Evolutionary conservation across 2,113 vertebrate genomes (phyloP), one percentile per base, ranked within the genome.

Genomic region (Genyomyrus donnyi): DNA sequence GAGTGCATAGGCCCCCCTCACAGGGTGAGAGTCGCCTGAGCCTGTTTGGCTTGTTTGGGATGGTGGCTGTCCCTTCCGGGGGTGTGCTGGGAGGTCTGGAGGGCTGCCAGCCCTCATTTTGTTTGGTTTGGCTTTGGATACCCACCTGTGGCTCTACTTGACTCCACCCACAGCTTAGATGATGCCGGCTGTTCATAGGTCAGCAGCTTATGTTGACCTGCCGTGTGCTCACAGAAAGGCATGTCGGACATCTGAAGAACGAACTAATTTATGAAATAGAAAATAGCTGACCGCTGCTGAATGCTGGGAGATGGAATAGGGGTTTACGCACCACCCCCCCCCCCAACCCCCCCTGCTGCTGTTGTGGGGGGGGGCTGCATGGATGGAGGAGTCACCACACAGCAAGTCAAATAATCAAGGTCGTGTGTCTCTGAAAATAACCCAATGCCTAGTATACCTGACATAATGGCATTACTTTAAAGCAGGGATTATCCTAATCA

Each of bases 401-500:
- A 31, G n/a, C 45, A 21, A 86, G 85, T 19, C 39, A 46, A 17
- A 39, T 52, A 48, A 86, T 48, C 48, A 86, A 52, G 85, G 85
- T 86, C 85, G 10, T 50, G 24, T 15, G 21, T 24, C 48, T 86
- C 85, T 31, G 85, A 86, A 50, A 86, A 86, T 86, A 86, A 86
- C 48, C 45, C n/a, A 70, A 2, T 6, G 85, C 19, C 48, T 86
- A 48, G 21, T 15, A 52, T 48, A 50, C n/a, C 85, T 50, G 48
- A 86, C n/a, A 86, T 86, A 86, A 52, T 86, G 48, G 85, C 85
- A 86, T 86, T 86, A 86, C 24, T 86, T 48, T 31, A 49, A 49
- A 24, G 45, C 45, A 27, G 48, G 85, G 48, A 86, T 52, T 86
- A 86, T 17, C 45, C 24, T 50, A 17, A 50, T 24, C 46, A 35